Percentiles rank a stretch among this genome's conserved stretches.
Evolutionary conservation across 2,888 invertebrate species (phyloP).

Genomic region (Tetragonisca angustula): DNA sequence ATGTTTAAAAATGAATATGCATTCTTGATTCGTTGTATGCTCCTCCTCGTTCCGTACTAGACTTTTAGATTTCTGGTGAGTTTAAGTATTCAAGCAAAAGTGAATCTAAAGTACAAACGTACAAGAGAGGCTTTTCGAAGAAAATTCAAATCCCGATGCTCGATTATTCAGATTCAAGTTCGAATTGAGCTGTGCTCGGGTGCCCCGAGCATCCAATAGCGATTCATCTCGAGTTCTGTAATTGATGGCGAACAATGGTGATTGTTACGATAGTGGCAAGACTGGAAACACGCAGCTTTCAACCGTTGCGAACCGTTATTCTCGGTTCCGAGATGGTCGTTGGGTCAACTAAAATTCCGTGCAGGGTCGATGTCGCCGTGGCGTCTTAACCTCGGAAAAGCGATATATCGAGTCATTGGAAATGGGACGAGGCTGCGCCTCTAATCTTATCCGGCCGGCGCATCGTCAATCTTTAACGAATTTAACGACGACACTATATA

Average conservation of each 20-base stretch:
- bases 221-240: constrained; percentile 25
- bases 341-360: constrained; percentile 12
- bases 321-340: constrained; percentile 6
- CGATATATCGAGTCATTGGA: constrained; percentile 27
- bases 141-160: too few species aligned
- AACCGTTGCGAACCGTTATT: background rate
- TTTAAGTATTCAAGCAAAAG: too few species aligned
- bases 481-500: constrained; percentile 67
- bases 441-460: constrained; percentile 65
- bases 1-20: too few species aligned
- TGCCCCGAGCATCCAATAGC: too few species aligned
- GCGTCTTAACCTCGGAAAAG: background rate
- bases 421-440: background rate
- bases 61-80: too few species aligned
- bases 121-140: too few species aligned
- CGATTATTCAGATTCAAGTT: too few species aligned
- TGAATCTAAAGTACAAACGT: too few species aligned
- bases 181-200: too few species aligned
- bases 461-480: constrained; percentile 64
- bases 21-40: too few species aligned
- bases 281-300: background rate
- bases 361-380: background rate
- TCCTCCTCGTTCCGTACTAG: too few species aligned
- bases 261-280: constrained; percentile 11
- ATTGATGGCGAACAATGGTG: constrained; percentile 23